A percentile compares a stretch with the other conserved stretches of the same genome.
phyloP scores from a whole-genome alignment of 2,888 invertebrate genomes.

The Lepidochrysops patricia region DNA sequence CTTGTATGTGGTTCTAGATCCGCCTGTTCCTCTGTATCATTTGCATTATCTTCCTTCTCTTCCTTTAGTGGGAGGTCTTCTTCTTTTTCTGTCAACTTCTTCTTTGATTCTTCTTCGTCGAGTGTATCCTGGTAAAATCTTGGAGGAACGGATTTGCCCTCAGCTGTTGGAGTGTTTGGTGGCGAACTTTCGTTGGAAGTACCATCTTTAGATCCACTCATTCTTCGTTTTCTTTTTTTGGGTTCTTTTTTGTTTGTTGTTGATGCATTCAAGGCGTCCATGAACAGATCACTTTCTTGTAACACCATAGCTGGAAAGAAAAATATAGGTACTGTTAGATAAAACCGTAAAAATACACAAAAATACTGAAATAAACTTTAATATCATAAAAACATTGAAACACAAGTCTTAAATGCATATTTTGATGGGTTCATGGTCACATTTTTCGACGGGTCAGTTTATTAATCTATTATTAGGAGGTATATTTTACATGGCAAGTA shows the following conservation, averaged over 20 bases:
- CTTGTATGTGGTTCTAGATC: conserved; percentile 59
- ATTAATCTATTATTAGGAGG: no score
- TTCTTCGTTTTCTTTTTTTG: conserved; percentile 85
- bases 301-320: conserved; percentile 79
- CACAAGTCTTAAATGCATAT: no score
- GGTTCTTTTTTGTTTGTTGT: conserved; percentile 84
- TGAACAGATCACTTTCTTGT: conserved; percentile 94
- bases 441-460: no score
- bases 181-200: conserved; percentile 65
- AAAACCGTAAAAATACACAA: neutral
- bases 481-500: no score
- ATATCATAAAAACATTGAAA: no score
- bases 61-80: neutral
- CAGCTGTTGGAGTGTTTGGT: conserved; percentile 70
- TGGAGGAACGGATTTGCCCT: conserved; percentile 74
- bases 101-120: conserved; percentile 78
- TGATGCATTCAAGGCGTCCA: conserved; percentile 90
- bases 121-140: conserved; percentile 94
- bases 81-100: conserved; percentile 46
- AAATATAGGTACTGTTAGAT: neutral
- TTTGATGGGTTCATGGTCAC: no score
- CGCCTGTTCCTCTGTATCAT: conserved; percentile 47
- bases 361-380: neutral
- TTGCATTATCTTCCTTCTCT: conserved; percentile 38
- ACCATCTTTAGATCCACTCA: conserved; percentile 81